phyloP scores from a whole-genome alignment of 2,888 invertebrate species.

The Rhagonycha lutea region DNA sequence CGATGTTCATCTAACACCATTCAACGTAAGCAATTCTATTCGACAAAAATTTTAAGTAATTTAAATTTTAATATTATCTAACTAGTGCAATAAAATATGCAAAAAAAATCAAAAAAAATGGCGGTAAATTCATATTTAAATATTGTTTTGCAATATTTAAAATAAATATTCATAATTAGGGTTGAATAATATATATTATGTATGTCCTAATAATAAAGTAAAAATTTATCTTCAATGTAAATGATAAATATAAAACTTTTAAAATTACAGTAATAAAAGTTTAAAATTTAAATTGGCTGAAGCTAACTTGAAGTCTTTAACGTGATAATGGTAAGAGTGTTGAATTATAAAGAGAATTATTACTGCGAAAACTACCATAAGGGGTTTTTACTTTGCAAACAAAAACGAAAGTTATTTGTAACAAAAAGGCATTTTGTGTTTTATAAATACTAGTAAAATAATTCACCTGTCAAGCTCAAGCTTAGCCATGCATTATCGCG shows the following conservation, averaged over 20 bases:
- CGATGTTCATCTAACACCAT: too few species aligned
- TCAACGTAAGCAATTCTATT: too few species aligned
- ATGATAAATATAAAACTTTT: background rate
- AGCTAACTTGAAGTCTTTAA: background rate
- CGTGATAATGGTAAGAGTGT: conserved; percentile 3
- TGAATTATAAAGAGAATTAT: conserved; percentile 15
- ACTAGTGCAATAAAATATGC: too few species aligned
- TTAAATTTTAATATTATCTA: too few species aligned
- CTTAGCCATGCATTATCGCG: conserved; percentile 36
- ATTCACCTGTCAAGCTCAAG: conserved; percentile 42
- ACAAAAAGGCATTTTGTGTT: conserved; percentile 23
- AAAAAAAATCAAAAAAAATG: too few species aligned
- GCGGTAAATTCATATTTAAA: too few species aligned
- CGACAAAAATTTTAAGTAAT: too few species aligned
- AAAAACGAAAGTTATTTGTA: conserved; percentile 14
- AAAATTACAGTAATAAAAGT: background rate
- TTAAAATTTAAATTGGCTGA: background rate
- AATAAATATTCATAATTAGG: too few species aligned
- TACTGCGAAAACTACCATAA: conserved; percentile 10
- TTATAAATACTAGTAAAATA: conserved; percentile 41
- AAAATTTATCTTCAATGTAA: background rate
- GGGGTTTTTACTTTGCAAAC: conserved; percentile 17
- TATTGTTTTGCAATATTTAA: too few species aligned
- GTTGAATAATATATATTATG: background rate
- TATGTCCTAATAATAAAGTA: background rate